phyloP scores from a whole-genome alignment of 1,140 invertebrate genomes.

The Tetragnatha versicolor region DNA sequence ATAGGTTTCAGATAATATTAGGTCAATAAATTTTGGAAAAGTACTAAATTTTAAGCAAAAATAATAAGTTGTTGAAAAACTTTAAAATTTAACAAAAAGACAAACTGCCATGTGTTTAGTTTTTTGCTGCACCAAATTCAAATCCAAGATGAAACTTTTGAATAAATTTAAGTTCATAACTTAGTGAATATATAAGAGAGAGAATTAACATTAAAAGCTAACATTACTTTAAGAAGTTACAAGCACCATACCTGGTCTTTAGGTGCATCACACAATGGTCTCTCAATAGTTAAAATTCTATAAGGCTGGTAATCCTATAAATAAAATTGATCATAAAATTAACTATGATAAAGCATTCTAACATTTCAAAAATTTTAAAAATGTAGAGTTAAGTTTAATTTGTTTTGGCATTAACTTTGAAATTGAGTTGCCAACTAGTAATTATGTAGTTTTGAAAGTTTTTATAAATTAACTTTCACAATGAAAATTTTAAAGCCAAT shows the following conservation, averaged over 20 bases:
- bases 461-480: no score
- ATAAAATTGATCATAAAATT: neutral
- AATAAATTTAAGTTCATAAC: neutral
- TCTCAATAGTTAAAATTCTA: slow-evolving; percentile 32
- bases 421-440: neutral
- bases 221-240: neutral
- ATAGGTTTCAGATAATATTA: no score
- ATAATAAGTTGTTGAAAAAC: neutral
- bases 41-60: neutral
- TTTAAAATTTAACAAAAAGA: neutral
- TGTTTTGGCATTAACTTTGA: neutral
- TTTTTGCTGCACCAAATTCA: neutral
- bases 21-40: no score
- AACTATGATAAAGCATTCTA: neutral
- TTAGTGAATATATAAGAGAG: no score
- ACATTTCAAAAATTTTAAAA: neutral
- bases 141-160: neutral
- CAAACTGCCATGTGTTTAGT: neutral
- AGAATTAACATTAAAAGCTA: no score
- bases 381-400: neutral
- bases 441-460: neutral
- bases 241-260: slow-evolving; percentile 26
- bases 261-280: neutral
- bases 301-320: slow-evolving; percentile 42
- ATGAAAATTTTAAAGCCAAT: no score